Percentiles rank a stretch among this genome's conserved stretches.
Conservation (phyloP, 2,888 invertebrate genomes). For the Eurytoma californica region DNA sequence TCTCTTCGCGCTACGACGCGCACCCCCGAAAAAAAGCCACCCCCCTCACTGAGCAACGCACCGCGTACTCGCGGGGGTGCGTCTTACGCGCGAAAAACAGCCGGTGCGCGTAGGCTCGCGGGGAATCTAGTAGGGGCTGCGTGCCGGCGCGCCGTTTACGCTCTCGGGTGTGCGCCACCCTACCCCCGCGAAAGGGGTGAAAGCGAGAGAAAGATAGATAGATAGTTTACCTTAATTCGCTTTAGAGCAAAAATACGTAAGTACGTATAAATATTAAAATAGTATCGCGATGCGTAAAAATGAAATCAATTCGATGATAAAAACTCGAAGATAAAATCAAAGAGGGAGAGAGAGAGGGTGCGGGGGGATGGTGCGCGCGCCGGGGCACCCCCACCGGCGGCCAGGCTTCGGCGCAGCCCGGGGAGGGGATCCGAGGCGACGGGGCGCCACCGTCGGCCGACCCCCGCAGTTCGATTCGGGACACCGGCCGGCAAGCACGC, state of each 20-base stretch:
- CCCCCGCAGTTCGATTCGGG: slow-evolving; percentile 73
- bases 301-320: no score
- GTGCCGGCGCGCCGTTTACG: slow-evolving; percentile 29
- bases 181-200: neutral
- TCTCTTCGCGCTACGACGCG: neutral
- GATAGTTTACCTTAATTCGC: no score
- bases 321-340: no score
- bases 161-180: slow-evolving; percentile 1
- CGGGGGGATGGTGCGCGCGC: neutral
- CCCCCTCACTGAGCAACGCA: neutral
- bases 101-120: neutral
- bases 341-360: no score
- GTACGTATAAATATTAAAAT: no score
- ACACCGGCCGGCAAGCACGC: slow-evolving; percentile 73
- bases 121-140: neutral
- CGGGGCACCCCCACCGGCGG: neutral
- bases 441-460: slow-evolving; percentile 73
- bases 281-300: no score
- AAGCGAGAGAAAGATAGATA: slow-evolving; percentile 5
- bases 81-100: neutral
- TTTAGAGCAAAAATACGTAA: no score
- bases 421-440: slow-evolving; percentile 46
- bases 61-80: neutral
- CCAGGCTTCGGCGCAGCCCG: neutral
- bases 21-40: neutral